Evolutionary conservation across 2,113 vertebrate genomes (phyloP), one percentile per base, ranked within the genome.

Genomic region (Theristicus caerulescens): DNA sequence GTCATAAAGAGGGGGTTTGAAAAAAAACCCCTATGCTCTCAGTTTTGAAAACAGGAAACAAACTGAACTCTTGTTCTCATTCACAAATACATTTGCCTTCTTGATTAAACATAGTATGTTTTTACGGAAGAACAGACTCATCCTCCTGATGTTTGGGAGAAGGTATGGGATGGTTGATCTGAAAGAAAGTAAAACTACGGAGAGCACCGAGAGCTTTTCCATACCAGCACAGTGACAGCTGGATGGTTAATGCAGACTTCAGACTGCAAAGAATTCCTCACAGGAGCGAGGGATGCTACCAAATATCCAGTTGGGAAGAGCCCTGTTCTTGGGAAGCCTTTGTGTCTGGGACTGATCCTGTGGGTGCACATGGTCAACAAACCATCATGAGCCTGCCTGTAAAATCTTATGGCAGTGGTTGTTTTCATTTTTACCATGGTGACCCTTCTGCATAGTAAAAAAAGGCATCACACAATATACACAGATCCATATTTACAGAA

Each of bases 401-500:
- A 93, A 81, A 83, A 76, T 64, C 29, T 82, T 91, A 67, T 1
- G n/a, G 66, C 42, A 44, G n/a, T 71, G 25, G 26, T 29, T 82
- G 54, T 72, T 93, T 91, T 91, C 19, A 70, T 74, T 88, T 95
- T 89, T 32, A 74, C 24, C 32, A 72, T 3, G 25, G 72, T 42
- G 65, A 81, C 64, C 71, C 52, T 76, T 58, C 79, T 72, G 88
- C 5, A 21, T 49, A 82, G 88, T 90, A 71, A 66, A 83, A 95
- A 88, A 72, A 78, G 86, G 52, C 17, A 95, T 76, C 46, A 84
- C 32, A 44, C 71, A 92, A 94, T 88, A 55, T 92, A 94, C 67
- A 97, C 8, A 86, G 47, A 79, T 93, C 51, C 52, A 7, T 87
- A 95, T 94, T 91, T 95, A 97, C 96, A 95, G 57, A 89, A 47